A percentile compares a stretch with the other conserved stretches of the same genome.
Conservation (phyloP, 2,113 vertebrate genomes). For the Helogale parvula region DNA sequence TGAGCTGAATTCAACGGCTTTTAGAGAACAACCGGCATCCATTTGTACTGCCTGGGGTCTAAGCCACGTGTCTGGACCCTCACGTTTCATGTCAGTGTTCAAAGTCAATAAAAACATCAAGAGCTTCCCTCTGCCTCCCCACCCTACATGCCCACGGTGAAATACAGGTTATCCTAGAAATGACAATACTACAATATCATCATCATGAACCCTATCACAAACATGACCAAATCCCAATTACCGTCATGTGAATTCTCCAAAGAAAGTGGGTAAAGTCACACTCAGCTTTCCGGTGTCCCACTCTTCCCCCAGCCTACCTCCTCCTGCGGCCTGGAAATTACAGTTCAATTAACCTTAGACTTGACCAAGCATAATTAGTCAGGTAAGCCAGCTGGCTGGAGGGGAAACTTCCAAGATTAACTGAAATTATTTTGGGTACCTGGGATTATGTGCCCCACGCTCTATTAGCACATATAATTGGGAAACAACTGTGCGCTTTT, state of each 20-base stretch:
- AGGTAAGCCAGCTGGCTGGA: constrained; percentile 48
- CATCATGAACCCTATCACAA: neutral
- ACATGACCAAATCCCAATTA: constrained; percentile 4
- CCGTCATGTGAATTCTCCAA: constrained; percentile 6
- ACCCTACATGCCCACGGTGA: neutral
- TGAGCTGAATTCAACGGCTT: neutral
- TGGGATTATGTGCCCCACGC: neutral
- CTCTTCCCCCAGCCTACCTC: neutral
- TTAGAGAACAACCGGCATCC: neutral
- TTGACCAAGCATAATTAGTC: constrained; percentile 52
- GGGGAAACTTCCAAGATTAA: constrained; percentile 47
- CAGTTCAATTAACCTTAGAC: constrained; percentile 52
- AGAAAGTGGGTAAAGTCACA: neutral
- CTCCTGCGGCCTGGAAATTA: neutral
- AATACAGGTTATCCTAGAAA: neutral
- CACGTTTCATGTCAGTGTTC: neutral
- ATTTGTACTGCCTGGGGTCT: neutral
- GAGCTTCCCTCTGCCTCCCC: neutral
- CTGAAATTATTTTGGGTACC: constrained; percentile 57
- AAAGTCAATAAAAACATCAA: constrained; percentile 51
- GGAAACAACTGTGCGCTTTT: neutral
- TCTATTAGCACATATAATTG: neutral
- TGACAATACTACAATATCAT: neutral
- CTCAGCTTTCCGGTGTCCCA: neutral
- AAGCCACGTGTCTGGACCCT: neutral